These are phyloP conservation scores for Drosophila cardini DNA, from an alignment of 1,140 invertebrate genomes.

Conservation along the genomic window DNA sequence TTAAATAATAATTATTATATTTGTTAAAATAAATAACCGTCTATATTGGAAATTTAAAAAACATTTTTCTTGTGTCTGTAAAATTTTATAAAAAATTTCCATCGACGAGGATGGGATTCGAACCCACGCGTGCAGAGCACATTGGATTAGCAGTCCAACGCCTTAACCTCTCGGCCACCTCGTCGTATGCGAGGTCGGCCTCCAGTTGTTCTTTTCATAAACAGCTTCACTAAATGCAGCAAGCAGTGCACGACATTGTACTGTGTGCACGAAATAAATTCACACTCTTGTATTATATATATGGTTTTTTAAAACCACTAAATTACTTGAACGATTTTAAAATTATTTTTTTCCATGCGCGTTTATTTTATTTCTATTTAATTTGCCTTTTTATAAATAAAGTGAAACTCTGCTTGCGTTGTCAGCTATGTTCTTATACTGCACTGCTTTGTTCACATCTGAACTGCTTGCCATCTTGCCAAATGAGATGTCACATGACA, in stretches of 20 bases:
- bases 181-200: slow-evolving; percentile 84
- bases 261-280: not conserved
- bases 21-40: not conserved
- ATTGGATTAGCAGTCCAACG: slow-evolving; percentile 93
- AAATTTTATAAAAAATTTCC: slow-evolving; percentile 12
- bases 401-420: not conserved
- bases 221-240: not conserved
- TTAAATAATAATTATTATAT: not conserved
- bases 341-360: no score
- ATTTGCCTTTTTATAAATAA: not conserved
- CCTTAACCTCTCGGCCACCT: slow-evolving; percentile 96
- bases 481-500: not conserved
- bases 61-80: not conserved
- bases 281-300: not conserved
- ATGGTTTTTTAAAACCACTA: no score
- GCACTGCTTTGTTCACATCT: not conserved
- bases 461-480: slow-evolving; percentile 23
- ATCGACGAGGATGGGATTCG: slow-evolving; percentile 94
- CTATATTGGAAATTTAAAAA: not conserved
- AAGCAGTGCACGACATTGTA: slow-evolving; percentile 13
- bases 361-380: not conserved
- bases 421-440: not conserved
- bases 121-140: slow-evolving; percentile 92
- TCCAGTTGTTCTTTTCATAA: slow-evolving; percentile 24
- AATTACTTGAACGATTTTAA: no score